These are phyloP conservation scores for Tanytarsus gracilentus DNA, from an alignment of 2,888 invertebrate genomes.

Conservation along the genomic window DNA sequence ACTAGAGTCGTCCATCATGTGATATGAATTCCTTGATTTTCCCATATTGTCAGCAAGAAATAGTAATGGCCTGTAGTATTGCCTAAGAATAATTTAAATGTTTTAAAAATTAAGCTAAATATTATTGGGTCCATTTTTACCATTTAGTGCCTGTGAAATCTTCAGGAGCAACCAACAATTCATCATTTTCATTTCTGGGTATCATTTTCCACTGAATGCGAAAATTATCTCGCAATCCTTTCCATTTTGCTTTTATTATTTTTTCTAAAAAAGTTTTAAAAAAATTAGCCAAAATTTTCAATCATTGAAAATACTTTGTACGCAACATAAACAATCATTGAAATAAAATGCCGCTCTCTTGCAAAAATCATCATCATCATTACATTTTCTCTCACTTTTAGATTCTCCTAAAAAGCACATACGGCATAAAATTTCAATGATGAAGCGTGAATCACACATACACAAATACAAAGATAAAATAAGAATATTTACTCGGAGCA, in stretches of 20 bases:
- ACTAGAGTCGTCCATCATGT: conserved; percentile 14
- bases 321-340: conserved; percentile 6
- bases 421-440: background rate
- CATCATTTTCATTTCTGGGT: conserved; percentile 39
- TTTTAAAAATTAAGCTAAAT: background rate
- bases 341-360: background rate
- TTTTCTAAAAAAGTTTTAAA: conserved; percentile 36
- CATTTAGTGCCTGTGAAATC: conserved; percentile 41
- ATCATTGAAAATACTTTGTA: background rate
- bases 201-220: conserved; percentile 43
- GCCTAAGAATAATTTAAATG: conserved; percentile 32
- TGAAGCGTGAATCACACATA: conserved; percentile 18
- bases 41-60: conserved; percentile 39
- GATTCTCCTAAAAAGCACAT: background rate
- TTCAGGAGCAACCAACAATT: conserved; percentile 40
- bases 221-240: conserved; percentile 43
- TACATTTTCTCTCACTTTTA: background rate
- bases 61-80: conserved; percentile 41
- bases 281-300: conserved; percentile 28
- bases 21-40: conserved; percentile 10
- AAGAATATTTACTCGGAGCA: conserved; percentile 24
- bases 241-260: conserved; percentile 43
- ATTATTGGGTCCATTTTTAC: conserved; percentile 39
- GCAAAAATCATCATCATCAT: background rate
- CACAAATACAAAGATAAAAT: background rate